Conservation (phyloP, 2,888 invertebrate species). For the Neoascia interrupta region DNA sequence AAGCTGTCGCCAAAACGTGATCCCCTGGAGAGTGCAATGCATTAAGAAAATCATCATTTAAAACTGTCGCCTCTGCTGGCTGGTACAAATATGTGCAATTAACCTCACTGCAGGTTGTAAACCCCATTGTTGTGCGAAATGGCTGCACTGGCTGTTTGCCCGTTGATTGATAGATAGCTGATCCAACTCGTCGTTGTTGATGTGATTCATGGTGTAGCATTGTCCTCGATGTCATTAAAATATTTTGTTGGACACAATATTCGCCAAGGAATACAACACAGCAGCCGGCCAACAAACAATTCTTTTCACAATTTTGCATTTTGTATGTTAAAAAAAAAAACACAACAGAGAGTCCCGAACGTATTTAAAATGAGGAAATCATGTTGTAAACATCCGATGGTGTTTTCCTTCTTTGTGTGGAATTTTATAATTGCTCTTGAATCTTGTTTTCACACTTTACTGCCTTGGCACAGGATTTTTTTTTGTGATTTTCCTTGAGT, state of each 20-base stretch:
- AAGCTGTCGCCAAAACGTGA: not conserved
- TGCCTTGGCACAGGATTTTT: too few relatives aligned
- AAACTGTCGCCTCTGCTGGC: not conserved
- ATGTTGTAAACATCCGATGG: not conserved
- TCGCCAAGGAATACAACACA: too few relatives aligned
- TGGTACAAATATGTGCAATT: conserved; percentile 28
- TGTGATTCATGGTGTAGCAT: not conserved
- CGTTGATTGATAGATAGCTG: conserved; percentile 28
- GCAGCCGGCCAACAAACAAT: too few relatives aligned
- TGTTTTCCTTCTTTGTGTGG: not conserved
- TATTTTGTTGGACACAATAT: too few relatives aligned
- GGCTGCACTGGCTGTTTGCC: not conserved
- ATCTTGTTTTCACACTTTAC: not conserved
- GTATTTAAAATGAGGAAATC: not conserved
- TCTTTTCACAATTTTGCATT: too few relatives aligned
- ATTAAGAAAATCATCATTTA: not conserved
- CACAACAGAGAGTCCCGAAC: too few relatives aligned
- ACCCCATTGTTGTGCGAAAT: conserved; percentile 24
- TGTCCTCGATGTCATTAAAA: too few relatives aligned
- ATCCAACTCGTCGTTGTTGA: not conserved
- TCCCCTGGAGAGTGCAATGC: too few relatives aligned
- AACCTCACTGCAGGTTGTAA: conserved; percentile 49
- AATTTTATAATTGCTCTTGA: not conserved
- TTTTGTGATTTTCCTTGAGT: too few relatives aligned
- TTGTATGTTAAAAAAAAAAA: too few relatives aligned